A percentile compares a stretch with the other conserved stretches of the same genome.
phyloP scores from a whole-genome alignment of 2,113 vertebrate species.

The Chamaetylas fuelleborni region DNA sequence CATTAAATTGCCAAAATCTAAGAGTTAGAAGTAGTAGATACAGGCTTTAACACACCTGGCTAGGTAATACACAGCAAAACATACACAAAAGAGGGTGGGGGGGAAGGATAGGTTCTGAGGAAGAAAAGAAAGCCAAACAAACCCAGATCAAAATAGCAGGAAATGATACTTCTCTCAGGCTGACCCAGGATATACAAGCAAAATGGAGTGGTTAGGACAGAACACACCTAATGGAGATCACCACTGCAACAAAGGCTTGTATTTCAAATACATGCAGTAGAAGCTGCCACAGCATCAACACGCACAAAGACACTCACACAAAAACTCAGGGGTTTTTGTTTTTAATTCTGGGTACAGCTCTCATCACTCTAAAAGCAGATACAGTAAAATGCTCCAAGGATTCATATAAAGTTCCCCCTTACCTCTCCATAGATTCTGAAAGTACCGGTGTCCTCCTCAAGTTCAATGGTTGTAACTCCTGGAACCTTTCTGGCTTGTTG shows the following conservation, averaged over 20 bases:
- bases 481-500: slow-evolving; percentile 84
- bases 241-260: not conserved
- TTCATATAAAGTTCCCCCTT: not conserved
- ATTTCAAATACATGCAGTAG: not conserved
- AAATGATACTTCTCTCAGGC: not conserved
- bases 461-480: slow-evolving; percentile 83
- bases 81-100: rapidly evolving
- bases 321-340: not conserved
- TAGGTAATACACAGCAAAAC: not conserved
- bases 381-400: not conserved
- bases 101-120: not conserved
- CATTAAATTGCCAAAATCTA: not conserved
- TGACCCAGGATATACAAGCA: not conserved
- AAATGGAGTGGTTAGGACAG: not conserved
- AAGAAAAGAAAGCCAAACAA: not conserved
- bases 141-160: not conserved
- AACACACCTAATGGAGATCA: not conserved
- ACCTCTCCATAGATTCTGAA: slow-evolving; percentile 86
- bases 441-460: slow-evolving; percentile 82
- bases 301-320: rapidly evolving
- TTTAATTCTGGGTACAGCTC: not conserved
- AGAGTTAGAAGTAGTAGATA: not conserved
- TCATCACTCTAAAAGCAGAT: not conserved
- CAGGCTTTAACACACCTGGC: not conserved
- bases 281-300: not conserved